These are phyloP conservation scores for Dryomyza anilis DNA, from an alignment of 2,888 invertebrate genomes.

Conservation along the genomic window DNA sequence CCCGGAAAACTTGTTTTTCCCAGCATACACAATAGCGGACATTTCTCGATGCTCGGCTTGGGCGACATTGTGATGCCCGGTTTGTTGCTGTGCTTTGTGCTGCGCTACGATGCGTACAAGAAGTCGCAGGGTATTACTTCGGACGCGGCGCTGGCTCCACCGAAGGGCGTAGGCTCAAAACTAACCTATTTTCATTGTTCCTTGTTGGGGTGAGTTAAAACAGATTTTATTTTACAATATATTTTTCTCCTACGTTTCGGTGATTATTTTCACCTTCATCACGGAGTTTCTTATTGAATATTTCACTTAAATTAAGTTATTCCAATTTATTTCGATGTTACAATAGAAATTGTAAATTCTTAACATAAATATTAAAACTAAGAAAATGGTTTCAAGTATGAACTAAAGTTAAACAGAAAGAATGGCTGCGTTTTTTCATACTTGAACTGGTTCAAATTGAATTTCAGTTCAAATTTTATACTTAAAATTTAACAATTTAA, in stretches of 20 bases:
- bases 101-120: slow-evolving; percentile 97
- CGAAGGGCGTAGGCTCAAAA: slow-evolving; percentile 67
- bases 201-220: slow-evolving; percentile 77
- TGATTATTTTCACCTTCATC: too few relatives aligned
- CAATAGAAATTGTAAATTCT: too few relatives aligned
- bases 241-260: too few relatives aligned
- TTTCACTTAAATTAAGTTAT: too few relatives aligned
- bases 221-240: not conserved
- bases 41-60: slow-evolving; percentile 93
- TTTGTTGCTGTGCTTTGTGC: slow-evolving; percentile 89
- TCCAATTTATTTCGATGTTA: too few relatives aligned
- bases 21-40: slow-evolving; percentile 93
- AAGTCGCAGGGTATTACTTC: slow-evolving; percentile 69
- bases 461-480: too few relatives aligned
- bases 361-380: too few relatives aligned
- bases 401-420: too few relatives aligned
- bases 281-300: not conserved
- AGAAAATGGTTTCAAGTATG: too few relatives aligned
- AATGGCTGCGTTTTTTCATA: too few relatives aligned
- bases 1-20: slow-evolving; percentile 98
- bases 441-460: too few relatives aligned
- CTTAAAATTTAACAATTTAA: too few relatives aligned
- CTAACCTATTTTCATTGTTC: slow-evolving; percentile 98
- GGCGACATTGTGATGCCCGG: slow-evolving; percentile 96
- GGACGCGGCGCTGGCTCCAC: slow-evolving; percentile 66